Evolutionary conservation across 2,797 vertebrate genomes (phyloP).

Genomic region (Muscicapa striata): DNA sequence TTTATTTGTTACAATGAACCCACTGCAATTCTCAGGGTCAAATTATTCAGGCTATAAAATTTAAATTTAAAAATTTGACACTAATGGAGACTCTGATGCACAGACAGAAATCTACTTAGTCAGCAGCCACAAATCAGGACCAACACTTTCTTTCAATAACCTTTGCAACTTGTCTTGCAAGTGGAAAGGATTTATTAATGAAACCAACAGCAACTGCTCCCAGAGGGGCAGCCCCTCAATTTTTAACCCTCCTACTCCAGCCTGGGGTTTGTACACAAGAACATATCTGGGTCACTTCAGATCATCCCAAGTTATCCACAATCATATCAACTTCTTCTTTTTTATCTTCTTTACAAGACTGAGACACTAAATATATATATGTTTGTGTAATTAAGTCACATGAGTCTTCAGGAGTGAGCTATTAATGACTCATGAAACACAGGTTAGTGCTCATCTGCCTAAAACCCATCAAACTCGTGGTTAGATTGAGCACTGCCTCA

Average conservation of each 20-base stretch:
- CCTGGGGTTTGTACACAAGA: background rate
- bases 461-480: background rate
- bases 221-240: background rate
- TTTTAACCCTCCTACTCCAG: background rate
- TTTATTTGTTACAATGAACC: constrained; percentile 51
- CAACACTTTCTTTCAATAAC: background rate
- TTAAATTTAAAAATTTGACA: constrained; percentile 50
- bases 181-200: background rate
- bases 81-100: constrained; percentile 35
- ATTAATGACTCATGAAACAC: background rate
- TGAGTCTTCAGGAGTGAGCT: background rate
- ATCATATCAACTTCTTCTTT: fast-evolving
- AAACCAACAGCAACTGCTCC: background rate
- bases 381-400: background rate
- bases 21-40: background rate
- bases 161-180: background rate
- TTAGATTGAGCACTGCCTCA: background rate
- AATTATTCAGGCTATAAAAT: constrained; percentile 34
- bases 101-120: background rate
- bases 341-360: background rate
- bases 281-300: background rate
- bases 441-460: background rate
- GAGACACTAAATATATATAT: fast-evolving
- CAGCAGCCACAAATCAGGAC: constrained; percentile 22
- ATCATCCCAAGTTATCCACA: background rate